Conservation (phyloP, 2,113 vertebrate species). For the Potamarius usumacintae region DNA sequence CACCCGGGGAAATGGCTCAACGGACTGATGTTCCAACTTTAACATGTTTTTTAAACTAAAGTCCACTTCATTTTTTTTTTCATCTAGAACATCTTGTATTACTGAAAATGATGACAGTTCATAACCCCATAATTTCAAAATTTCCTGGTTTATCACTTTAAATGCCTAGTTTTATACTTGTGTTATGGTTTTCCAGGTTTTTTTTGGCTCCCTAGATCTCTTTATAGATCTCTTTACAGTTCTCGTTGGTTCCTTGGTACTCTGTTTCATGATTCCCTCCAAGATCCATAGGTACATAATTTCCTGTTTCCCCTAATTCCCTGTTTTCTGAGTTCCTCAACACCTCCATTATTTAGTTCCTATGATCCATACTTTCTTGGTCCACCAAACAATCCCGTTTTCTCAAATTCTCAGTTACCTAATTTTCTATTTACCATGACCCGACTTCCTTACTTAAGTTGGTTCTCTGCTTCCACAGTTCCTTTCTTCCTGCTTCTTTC, state of each 20-base stretch:
- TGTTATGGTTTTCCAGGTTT: background rate
- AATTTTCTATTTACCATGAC: background rate
- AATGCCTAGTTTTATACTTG: background rate
- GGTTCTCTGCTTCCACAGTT: background rate
- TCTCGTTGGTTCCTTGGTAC: background rate
- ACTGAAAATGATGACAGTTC: too few species aligned
- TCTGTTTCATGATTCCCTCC: background rate
- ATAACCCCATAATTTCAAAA: too few species aligned
- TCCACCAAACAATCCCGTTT: background rate
- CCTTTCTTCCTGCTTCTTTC: background rate
- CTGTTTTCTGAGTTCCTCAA: background rate
- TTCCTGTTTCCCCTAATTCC: background rate
- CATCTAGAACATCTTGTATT: too few species aligned
- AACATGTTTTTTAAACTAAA: too few species aligned
- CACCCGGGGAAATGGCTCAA: too few species aligned
- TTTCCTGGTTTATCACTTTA: background rate
- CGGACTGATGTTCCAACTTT: too few species aligned
- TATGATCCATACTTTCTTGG: background rate
- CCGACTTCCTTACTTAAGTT: background rate
- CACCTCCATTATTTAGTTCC: background rate
- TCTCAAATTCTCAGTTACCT: background rate
- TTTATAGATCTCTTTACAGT: background rate
- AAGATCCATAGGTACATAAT: background rate
- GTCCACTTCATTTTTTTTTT: too few species aligned
- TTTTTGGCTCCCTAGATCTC: background rate